Conservation (phyloP, 2,888 invertebrate genomes). For the Diachrysia chrysitis region DNA sequence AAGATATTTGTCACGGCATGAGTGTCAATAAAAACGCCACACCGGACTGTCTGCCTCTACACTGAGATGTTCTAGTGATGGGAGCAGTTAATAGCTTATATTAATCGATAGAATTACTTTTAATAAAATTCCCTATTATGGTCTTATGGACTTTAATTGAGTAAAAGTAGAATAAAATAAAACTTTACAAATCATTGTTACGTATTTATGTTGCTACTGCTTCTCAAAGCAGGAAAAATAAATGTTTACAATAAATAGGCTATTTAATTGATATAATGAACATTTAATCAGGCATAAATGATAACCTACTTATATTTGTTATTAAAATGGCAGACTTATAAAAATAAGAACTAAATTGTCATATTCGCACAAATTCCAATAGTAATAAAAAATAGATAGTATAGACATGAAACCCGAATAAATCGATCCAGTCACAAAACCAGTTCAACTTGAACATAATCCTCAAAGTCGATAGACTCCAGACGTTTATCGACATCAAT, state of each 20-base stretch:
- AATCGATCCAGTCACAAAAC: conserved; percentile 1
- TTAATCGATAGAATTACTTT: conserved; percentile 47
- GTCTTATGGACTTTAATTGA: neutral
- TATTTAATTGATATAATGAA: too few relatives aligned
- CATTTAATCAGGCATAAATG: too few relatives aligned
- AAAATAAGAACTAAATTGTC: neutral
- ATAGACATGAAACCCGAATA: too few relatives aligned
- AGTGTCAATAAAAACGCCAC: conserved; percentile 89
- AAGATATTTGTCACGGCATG: conserved; percentile 87
- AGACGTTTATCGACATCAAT: conserved; percentile 60
- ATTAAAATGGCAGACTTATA: too few relatives aligned
- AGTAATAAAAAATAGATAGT: too few relatives aligned
- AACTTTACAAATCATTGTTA: too few relatives aligned
- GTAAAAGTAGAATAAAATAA: neutral
- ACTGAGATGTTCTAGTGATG: conserved; percentile 73
- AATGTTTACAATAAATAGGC: too few relatives aligned
- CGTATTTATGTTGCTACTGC: too few relatives aligned
- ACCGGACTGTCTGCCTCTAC: conserved; percentile 86
- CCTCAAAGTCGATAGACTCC: neutral
- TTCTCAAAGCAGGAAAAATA: too few relatives aligned
- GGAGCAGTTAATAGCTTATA: conserved; percentile 12
- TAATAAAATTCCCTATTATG: neutral
- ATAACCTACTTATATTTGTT: too few relatives aligned
- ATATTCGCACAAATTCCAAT: neutral
- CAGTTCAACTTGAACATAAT: neutral